Evolutionary conservation across 2,888 invertebrate species (phyloP).

Genomic region (Rapana venosa): DNA sequence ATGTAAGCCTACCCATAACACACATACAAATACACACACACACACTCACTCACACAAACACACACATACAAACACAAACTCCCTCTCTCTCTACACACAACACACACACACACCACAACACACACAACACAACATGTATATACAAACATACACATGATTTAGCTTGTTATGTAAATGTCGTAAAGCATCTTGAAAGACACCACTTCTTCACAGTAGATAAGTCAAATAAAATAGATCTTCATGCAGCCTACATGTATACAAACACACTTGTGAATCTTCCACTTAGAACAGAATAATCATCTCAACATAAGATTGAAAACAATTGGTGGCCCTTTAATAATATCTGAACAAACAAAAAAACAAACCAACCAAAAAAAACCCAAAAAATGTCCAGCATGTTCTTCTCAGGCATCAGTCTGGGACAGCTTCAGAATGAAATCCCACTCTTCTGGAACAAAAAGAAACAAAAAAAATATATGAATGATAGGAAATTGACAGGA

Average conservation of each 20-base stretch:
- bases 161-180: background rate
- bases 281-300: too few relatives aligned
- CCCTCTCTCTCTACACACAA: too few relatives aligned
- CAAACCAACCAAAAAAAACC: background rate
- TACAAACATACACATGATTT: background rate
- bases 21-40: too few relatives aligned
- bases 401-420: background rate
- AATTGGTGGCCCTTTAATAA: too few relatives aligned
- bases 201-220: background rate
- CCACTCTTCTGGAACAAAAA: constrained; percentile 31
- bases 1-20: background rate
- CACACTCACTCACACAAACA: too few relatives aligned
- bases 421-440: constrained; percentile 26
- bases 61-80: too few relatives aligned
- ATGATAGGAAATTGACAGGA: too few relatives aligned
- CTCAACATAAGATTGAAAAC: too few relatives aligned
- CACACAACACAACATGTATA: background rate
- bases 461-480: background rate
- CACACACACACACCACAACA: background rate
- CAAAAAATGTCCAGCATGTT: background rate
- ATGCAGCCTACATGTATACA: constrained; percentile 6
- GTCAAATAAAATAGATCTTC: background rate
- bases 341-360: too few relatives aligned
- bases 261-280: background rate
- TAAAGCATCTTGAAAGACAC: background rate